Evolutionary conservation across 2,797 vertebrate genomes (phyloP).

Genomic region (Sebastes minor): DNA sequence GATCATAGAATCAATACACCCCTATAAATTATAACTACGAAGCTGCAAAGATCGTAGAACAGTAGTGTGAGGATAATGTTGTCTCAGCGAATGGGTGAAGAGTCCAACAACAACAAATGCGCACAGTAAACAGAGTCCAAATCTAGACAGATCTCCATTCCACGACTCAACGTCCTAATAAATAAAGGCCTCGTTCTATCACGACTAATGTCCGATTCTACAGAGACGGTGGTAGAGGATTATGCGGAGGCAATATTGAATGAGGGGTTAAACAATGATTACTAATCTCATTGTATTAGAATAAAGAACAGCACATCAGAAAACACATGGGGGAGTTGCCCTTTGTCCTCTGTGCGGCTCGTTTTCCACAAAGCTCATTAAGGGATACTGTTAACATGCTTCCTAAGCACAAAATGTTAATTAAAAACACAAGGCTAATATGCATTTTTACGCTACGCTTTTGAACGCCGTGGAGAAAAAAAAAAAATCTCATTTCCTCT

Average conservation of each 20-base stretch:
- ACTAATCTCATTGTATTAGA: constrained; percentile 64
- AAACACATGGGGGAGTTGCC: constrained; percentile 62
- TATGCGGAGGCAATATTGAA: constrained; percentile 48
- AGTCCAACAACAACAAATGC: background rate
- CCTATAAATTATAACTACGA: background rate
- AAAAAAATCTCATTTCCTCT: constrained; percentile 74
- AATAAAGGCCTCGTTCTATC: constrained; percentile 43
- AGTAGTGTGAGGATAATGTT: background rate
- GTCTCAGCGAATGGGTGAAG: background rate
- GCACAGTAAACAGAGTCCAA: background rate
- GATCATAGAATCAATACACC: too few species aligned
- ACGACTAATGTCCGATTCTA: constrained; percentile 32
- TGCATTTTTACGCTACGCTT: constrained; percentile 74
- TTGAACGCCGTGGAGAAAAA: constrained; percentile 35
- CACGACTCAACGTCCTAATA: constrained; percentile 2
- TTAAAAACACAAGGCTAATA: constrained; percentile 79
- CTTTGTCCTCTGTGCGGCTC: constrained; percentile 68
- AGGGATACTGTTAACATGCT: constrained; percentile 78
- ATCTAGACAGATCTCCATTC: constrained; percentile 42
- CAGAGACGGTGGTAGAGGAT: constrained; percentile 18
- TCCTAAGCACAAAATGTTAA: constrained; percentile 81
- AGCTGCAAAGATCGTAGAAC: background rate
- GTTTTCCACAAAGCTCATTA: constrained; percentile 77
- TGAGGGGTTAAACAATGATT: constrained; percentile 68
- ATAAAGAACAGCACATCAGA: constrained; percentile 69